A percentile compares a stretch with the other conserved stretches of the same genome.
Conservation (phyloP, 2,113 vertebrate genomes). For the Corythornis vintsioides region DNA sequence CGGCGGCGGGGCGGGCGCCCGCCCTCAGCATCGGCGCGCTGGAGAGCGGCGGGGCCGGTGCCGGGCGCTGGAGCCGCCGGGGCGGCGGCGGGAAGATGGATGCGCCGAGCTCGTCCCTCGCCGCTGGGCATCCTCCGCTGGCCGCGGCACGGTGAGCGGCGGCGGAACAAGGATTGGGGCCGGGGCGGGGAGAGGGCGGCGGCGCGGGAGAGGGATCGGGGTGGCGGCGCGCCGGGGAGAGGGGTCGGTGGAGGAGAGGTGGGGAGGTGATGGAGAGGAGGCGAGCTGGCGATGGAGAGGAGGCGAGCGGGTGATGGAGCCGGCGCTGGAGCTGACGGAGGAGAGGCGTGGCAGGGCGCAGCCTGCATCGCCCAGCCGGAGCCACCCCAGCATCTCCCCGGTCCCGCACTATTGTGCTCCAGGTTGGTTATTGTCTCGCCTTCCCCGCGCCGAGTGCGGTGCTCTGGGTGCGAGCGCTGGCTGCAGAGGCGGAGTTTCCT, state of each 20-base stretch:
- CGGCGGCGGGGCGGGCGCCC: slow-evolving; percentile 23
- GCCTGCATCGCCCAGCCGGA: not conserved
- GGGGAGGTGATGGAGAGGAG: not conserved
- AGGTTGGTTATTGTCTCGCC: not conserved
- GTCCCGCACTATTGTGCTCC: not conserved
- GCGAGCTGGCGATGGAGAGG: no score
- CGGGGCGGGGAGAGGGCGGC: not conserved
- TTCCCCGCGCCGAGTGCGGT: not conserved
- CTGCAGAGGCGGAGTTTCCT: not conserved
- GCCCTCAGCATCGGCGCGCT: slow-evolving; percentile 45
- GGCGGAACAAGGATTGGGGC: not conserved
- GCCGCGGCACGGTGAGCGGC: slow-evolving; percentile 71
- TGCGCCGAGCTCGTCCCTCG: slow-evolving; percentile 47
- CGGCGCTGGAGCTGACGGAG: not conserved
- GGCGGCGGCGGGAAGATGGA: slow-evolving; percentile 72
- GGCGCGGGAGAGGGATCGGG: not conserved
- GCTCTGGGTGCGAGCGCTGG: not conserved
- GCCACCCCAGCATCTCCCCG: not conserved
- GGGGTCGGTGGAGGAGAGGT: not conserved
- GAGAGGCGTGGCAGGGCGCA: slow-evolving; percentile 8
- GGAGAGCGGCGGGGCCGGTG: slow-evolving; percentile 52
- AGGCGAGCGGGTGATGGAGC: not conserved
- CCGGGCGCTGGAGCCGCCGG: slow-evolving; percentile 46
- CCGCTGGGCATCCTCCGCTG: slow-evolving; percentile 59
- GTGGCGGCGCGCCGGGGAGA: not conserved